These are phyloP conservation scores for Notodonta ziczac DNA, from an alignment of 2,888 invertebrate species.

Conservation along the genomic window DNA sequence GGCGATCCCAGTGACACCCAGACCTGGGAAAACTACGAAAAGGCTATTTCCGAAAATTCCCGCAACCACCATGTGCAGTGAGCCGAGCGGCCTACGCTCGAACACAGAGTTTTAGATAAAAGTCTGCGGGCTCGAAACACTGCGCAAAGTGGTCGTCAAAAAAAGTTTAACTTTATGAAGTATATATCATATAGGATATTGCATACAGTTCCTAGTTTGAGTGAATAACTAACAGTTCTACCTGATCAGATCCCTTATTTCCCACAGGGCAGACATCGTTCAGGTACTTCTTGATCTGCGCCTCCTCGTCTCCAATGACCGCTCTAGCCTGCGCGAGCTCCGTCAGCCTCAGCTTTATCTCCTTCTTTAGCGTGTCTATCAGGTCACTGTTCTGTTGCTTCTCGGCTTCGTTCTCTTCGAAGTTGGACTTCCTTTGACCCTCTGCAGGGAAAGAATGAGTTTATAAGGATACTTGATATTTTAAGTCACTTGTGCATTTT, in stretches of 20 bases:
- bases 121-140: no score
- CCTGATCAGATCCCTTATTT: constrained; percentile 74
- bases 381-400: constrained; percentile 89
- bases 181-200: no score
- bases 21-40: no score
- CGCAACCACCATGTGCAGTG: no score
- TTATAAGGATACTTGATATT: background rate
- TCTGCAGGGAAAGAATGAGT: constrained; percentile 74
- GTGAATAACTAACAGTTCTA: constrained; percentile 22
- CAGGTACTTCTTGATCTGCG: constrained; percentile 73
- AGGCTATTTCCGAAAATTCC: no score
- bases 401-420: constrained; percentile 91
- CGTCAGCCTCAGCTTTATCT: constrained; percentile 86
- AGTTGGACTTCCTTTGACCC: constrained; percentile 93
- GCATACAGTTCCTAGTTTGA: no score
- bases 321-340: constrained; percentile 85
- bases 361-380: constrained; percentile 89
- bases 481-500: background rate
- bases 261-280: constrained; percentile 73
- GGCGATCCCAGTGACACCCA: no score
- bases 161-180: no score
- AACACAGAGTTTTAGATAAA: no score
- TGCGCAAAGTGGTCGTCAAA: no score
- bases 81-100: no score
- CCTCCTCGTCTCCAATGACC: constrained; percentile 76